Evolutionary conservation across 1,140 invertebrate species (phyloP).

Genomic region (Ericerus pela): DNA sequence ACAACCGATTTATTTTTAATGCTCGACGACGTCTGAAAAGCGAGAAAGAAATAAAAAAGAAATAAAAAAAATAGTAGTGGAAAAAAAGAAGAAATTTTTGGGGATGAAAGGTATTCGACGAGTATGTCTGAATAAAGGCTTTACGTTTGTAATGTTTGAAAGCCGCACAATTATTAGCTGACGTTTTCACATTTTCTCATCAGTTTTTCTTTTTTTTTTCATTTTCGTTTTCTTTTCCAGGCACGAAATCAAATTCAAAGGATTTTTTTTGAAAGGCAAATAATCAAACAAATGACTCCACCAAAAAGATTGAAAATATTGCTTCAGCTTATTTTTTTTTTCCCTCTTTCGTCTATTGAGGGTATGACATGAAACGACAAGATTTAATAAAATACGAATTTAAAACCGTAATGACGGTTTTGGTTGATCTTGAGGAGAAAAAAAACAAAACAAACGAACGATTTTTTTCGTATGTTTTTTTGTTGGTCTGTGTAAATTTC

Average conservation of each 20-base stretch:
- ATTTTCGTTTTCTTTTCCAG: not conserved
- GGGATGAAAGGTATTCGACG: not conserved
- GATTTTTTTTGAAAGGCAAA: conserved; percentile 10
- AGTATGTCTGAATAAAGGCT: conserved; percentile 3
- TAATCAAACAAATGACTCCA: conserved; percentile 11
- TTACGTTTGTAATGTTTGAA: conserved; percentile 12
- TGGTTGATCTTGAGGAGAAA: not conserved
- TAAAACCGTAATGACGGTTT: not conserved
- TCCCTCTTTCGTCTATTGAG: not conserved
- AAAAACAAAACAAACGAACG: no score
- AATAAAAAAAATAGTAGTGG: no score
- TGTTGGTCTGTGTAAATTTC: no score
- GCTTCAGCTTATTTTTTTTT: no score
- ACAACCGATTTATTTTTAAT: conserved; percentile 8
- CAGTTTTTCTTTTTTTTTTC: conserved; percentile 4
- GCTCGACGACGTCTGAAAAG: not conserved
- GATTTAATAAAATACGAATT: not conserved
- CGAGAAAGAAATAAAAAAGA: no score
- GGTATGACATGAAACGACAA: conserved; percentile 4
- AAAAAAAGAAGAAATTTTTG: conserved; percentile 5
- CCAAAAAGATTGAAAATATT: conserved; percentile 7
- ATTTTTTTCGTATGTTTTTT: no score
- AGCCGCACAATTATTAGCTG: conserved; percentile 7
- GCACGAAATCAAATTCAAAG: conserved; percentile 10
- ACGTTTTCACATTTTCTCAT: conserved; percentile 10